phyloP scores from a whole-genome alignment of 2,113 vertebrate species.

The Ctenodactylus gundi region DNA sequence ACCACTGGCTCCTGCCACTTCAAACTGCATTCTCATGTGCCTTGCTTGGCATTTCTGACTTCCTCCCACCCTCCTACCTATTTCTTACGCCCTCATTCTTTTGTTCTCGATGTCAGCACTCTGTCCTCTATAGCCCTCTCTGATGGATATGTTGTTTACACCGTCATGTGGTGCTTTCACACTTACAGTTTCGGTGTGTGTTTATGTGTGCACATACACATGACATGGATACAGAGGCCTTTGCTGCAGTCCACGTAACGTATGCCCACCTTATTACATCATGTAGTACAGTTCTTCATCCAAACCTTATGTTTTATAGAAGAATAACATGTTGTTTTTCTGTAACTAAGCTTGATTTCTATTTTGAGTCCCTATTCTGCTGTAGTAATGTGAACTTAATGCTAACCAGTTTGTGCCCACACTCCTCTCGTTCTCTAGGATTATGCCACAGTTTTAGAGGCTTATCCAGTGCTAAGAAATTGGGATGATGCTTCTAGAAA shows the following conservation, averaged over 20 bases:
- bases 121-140: background rate
- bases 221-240: background rate
- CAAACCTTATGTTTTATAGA: conserved; percentile 55
- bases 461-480: background rate
- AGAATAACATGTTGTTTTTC: conserved; percentile 53
- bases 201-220: background rate
- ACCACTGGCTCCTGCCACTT: conserved; percentile 5
- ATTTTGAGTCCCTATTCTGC: conserved; percentile 36
- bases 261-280: background rate
- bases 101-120: background rate
- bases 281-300: conserved; percentile 27
- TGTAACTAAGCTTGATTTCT: conserved; percentile 53
- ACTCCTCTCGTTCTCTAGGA: background rate
- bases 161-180: conserved; percentile 5
- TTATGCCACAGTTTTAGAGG: background rate
- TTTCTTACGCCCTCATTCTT: conserved; percentile 50
- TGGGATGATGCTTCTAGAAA: background rate
- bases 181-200: background rate
- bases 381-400: background rate
- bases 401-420: conserved; percentile 46
- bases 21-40: conserved; percentile 28
- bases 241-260: background rate
- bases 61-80: conserved; percentile 58
- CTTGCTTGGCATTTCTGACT: conserved; percentile 55
- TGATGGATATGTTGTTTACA: conserved; percentile 20